Conservation (phyloP, 2,113 vertebrate species). For the Tychaedon coryphoeus region DNA sequence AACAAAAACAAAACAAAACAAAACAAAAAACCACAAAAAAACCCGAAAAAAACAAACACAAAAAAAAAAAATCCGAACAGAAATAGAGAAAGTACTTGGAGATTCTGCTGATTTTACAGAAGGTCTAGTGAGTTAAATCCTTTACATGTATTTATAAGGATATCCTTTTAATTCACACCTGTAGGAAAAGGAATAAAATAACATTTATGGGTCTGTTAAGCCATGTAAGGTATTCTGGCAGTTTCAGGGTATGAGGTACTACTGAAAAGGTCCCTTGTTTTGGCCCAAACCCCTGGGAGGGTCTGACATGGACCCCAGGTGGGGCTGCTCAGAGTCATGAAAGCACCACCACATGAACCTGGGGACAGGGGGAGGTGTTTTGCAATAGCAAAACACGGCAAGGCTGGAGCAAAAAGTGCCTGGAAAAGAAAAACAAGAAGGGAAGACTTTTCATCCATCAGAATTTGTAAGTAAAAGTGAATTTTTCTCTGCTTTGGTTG, state of each 20-base stretch:
- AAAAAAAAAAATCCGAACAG: too few relatives aligned
- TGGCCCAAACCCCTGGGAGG: background rate
- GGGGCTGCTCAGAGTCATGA: background rate
- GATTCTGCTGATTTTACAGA: background rate
- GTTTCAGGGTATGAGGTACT: background rate
- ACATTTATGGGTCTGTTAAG: background rate
- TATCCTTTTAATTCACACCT: background rate
- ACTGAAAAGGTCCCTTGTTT: background rate
- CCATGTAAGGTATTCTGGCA: background rate
- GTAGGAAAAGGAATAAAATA: background rate
- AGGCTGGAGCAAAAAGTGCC: rapidly evolving
- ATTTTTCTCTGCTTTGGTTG: background rate
- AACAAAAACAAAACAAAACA: too few relatives aligned
- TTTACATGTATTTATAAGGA: background rate
- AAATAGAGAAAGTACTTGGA: background rate
- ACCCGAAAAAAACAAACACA: too few relatives aligned
- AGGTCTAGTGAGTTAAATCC: background rate
- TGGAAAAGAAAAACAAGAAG: background rate
- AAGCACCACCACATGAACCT: background rate
- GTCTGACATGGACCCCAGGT: background rate
- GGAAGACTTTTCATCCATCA: rapidly evolving
- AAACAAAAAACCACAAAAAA: background rate
- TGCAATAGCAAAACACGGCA: rapidly evolving
- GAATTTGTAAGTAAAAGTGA: background rate
- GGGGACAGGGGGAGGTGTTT: rapidly evolving